These are phyloP conservation scores for Sphaeridia pumilis DNA, from an alignment of 2,888 invertebrate genomes.

Conservation along the genomic window DNA sequence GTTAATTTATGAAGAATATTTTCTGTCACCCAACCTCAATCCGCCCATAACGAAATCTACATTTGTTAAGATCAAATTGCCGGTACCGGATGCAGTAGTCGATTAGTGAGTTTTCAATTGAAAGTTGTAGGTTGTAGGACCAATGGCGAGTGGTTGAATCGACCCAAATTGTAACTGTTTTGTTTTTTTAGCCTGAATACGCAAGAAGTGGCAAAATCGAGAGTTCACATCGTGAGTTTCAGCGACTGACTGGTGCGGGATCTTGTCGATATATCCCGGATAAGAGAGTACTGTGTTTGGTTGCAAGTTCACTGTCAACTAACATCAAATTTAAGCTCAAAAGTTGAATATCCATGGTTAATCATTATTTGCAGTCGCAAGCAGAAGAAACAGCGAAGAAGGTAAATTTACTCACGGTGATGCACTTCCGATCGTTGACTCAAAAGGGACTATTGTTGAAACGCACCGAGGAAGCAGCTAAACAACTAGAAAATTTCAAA, in stretches of 20 bases:
- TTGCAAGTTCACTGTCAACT: conserved; percentile 47
- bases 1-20: too few relatives aligned
- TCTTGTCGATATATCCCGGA: conserved; percentile 66
- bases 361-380: conserved; percentile 48
- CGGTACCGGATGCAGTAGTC: conserved; percentile 85
- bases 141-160: too few relatives aligned
- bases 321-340: neutral
- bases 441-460: conserved; percentile 67
- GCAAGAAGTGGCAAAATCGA: conserved; percentile 66
- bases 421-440: conserved; percentile 42
- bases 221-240: conserved; percentile 88
- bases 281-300: conserved; percentile 67
- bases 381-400: conserved; percentile 67
- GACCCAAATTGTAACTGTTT: too few relatives aligned
- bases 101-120: conserved; percentile 75
- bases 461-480: conserved; percentile 91
- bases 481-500: conserved; percentile 86
- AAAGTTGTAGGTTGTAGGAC: neutral
- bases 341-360: too few relatives aligned
- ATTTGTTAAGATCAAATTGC: conserved; percentile 85
- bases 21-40: conserved; percentile 79
- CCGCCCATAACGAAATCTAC: conserved; percentile 75
- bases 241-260: conserved; percentile 81
- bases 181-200: conserved; percentile 34
- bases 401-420: conserved; percentile 63